These are phyloP conservation scores for Gyrodactylus bullatarudis DNA, from an alignment of 1,140 invertebrate genomes.

Conservation along the genomic window DNA sequence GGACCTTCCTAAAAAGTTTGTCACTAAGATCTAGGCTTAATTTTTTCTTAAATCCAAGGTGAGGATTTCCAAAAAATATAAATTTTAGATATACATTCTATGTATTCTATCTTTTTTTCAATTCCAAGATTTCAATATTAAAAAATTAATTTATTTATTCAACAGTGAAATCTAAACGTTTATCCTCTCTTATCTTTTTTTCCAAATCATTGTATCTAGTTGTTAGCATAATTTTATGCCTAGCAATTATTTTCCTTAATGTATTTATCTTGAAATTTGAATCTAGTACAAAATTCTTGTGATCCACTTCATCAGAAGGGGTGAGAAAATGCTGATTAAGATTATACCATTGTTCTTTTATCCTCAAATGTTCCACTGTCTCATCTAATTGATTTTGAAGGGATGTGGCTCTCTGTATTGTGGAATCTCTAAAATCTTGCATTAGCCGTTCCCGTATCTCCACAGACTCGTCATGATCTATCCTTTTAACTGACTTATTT, in stretches of 20 bases:
- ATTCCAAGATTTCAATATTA: too few relatives aligned
- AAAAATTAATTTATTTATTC: neutral
- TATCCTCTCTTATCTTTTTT: neutral
- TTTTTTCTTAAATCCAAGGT: too few relatives aligned
- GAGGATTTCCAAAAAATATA: too few relatives aligned
- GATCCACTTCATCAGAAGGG: neutral
- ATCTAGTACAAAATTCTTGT: neutral
- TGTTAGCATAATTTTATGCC: neutral
- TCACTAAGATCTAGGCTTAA: too few relatives aligned
- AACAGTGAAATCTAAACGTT: neutral
- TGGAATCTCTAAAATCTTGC: neutral
- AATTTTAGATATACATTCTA: too few relatives aligned
- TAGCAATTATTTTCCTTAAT: neutral
- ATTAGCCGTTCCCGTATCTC: neutral
- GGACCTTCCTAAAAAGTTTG: neutral
- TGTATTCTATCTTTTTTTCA: too few relatives aligned
- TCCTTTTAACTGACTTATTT: neutral
- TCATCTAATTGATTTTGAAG: neutral
- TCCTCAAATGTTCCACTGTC: neutral
- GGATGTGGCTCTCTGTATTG: neutral
- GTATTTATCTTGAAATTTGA: neutral
- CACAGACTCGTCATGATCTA: neutral
- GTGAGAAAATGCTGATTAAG: neutral
- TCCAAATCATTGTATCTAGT: neutral
- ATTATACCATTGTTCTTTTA: neutral